Conservation (phyloP, 2,797 vertebrate species). For the Typhlichthys subterraneus region DNA sequence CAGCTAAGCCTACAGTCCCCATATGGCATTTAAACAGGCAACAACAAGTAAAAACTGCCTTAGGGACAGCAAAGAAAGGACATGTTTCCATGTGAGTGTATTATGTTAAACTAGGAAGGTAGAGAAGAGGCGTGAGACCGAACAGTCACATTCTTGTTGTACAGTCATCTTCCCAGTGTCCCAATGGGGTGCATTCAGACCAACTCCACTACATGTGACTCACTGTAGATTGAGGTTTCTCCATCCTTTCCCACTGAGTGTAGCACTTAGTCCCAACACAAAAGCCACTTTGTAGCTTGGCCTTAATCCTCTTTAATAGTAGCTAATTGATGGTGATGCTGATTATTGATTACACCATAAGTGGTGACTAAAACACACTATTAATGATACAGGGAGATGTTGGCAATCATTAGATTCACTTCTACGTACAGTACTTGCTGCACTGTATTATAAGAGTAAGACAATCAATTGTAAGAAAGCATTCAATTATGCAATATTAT, state of each 20-base stretch:
- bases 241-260: slow-evolving; percentile 17
- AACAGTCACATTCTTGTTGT: slow-evolving; percentile 44
- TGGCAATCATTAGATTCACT: slow-evolving; percentile 22
- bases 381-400: slow-evolving; percentile 27
- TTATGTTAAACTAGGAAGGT: slow-evolving; percentile 38
- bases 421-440: slow-evolving; percentile 1
- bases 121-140: slow-evolving; percentile 42
- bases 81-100: slow-evolving; percentile 40
- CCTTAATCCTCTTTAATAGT: slow-evolving; percentile 26
- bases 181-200: slow-evolving; percentile 37
- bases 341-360: slow-evolving; percentile 33
- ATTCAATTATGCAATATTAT: slow-evolving; percentile 60
- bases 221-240: slow-evolving; percentile 30
- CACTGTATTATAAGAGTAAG: too few relatives aligned
- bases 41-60: too few relatives aligned
- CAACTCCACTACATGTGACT: slow-evolving; percentile 43
- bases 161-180: slow-evolving; percentile 57
- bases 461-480: too few relatives aligned
- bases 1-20: slow-evolving; percentile 65
- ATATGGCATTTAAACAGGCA: slow-evolving; percentile 68
- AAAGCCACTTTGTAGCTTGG: slow-evolving; percentile 21
- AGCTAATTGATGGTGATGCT: slow-evolving; percentile 15
- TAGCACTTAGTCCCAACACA: slow-evolving; percentile 27
- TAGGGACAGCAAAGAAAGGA: too few relatives aligned
- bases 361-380: slow-evolving; percentile 2